Conservation (phyloP, 2,888 invertebrate genomes). For the Choristoneura rosaceana region DNA sequence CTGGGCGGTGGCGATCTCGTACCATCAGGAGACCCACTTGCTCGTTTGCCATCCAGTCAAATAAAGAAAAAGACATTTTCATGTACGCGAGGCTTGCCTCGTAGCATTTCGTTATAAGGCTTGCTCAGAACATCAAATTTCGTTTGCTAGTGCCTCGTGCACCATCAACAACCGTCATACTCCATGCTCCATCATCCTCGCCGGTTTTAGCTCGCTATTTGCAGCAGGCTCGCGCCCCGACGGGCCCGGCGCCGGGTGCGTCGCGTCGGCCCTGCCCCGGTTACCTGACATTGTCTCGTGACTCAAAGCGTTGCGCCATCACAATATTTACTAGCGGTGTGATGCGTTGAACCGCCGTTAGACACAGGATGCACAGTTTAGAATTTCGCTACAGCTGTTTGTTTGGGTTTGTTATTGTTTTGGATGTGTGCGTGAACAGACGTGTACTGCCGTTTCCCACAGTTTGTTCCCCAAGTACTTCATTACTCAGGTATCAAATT, state of each 20-base stretch:
- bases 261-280: conserved; percentile 33
- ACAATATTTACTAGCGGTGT: conserved; percentile 16
- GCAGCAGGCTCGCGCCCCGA: conserved; percentile 10
- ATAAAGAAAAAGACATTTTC: too few relatives aligned
- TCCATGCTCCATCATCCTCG: conserved; percentile 14
- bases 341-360: not conserved
- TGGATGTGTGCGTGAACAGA: not conserved
- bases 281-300: conserved; percentile 38
- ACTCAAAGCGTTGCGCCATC: conserved; percentile 35
- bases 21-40: too few relatives aligned
- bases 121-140: not conserved
- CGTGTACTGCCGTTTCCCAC: too few relatives aligned
- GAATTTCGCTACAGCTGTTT: not conserved
- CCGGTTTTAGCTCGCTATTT: conserved; percentile 24
- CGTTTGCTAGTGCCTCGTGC: not conserved
- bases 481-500: too few relatives aligned
- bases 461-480: too few relatives aligned
- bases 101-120: not conserved
- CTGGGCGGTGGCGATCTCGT: too few relatives aligned
- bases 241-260: conserved; percentile 26
- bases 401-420: not conserved
- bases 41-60: too few relatives aligned
- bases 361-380: not conserved
- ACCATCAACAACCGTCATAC: not conserved
- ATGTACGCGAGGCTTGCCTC: not conserved